Conservation (phyloP, 1,140 invertebrate species). For the Cepaea nemoralis region DNA sequence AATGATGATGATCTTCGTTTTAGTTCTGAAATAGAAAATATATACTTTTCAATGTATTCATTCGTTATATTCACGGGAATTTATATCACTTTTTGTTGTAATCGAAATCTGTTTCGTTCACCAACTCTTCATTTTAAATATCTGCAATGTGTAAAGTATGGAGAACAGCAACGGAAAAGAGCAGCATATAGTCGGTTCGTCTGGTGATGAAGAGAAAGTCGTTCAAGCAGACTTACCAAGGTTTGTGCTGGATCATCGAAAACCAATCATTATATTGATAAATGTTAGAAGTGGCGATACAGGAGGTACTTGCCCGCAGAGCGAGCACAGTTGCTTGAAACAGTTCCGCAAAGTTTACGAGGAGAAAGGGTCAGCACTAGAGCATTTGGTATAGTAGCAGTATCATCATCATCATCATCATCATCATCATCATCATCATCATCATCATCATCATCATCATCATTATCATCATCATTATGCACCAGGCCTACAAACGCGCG, state of each 20-base stretch:
- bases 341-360: constrained; percentile 6
- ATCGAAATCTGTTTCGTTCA: neutral
- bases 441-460: no score
- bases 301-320: neutral
- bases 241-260: neutral
- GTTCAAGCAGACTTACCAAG: neutral
- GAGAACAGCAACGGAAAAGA: constrained; percentile 1
- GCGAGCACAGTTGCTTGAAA: constrained; percentile 2
- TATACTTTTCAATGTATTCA: no score
- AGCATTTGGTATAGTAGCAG: no score
- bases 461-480: no score
- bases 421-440: no score
- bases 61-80: no score
- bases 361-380: neutral
- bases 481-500: no score
- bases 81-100: no score
- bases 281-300: neutral
- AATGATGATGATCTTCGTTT: no score
- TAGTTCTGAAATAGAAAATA: no score
- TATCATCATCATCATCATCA: no score
- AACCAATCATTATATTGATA: neutral
- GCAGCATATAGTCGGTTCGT: neutral
- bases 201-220: neutral
- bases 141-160: neutral
- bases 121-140: neutral